Evolutionary conservation across 1,140 invertebrate genomes (phyloP).

Genomic region (Pomacea maculata): DNA sequence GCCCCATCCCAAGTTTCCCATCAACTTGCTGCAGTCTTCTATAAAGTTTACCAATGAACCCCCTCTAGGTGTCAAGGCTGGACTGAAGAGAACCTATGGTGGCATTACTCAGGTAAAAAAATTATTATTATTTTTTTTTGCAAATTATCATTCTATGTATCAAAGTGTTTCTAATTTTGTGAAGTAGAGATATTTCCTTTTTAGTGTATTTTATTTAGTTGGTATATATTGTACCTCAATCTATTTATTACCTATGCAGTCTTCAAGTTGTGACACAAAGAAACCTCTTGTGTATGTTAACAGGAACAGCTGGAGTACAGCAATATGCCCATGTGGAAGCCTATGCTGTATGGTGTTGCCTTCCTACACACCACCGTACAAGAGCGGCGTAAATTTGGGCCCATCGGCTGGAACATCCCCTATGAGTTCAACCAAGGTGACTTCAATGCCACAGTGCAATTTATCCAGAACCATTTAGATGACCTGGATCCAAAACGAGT

Average conservation of each 20-base stretch:
- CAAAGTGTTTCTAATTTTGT: background rate
- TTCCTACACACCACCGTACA: constrained; percentile 76
- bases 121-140: background rate
- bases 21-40: constrained; percentile 88
- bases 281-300: constrained; percentile 3
- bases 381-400: constrained; percentile 93
- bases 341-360: constrained; percentile 91
- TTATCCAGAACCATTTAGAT: constrained; percentile 96
- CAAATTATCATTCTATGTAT: background rate
- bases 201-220: background rate
- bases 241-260: background rate
- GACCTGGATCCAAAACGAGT: constrained; percentile 95
- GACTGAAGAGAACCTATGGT: constrained; percentile 85
- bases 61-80: constrained; percentile 88
- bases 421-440: constrained; percentile 99
- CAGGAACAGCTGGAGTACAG: constrained; percentile 90
- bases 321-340: constrained; percentile 91
- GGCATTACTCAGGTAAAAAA: constrained; percentile 78
- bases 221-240: background rate
- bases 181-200: background rate
- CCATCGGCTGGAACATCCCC: constrained; percentile 95
- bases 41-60: constrained; percentile 99
- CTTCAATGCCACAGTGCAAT: constrained; percentile 93
- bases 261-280: constrained; percentile 6
- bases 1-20: constrained; percentile 92